These are phyloP conservation scores for Tokudaia muenninki DNA, from an alignment of 2,797 vertebrate species.

Conservation along the genomic window DNA sequence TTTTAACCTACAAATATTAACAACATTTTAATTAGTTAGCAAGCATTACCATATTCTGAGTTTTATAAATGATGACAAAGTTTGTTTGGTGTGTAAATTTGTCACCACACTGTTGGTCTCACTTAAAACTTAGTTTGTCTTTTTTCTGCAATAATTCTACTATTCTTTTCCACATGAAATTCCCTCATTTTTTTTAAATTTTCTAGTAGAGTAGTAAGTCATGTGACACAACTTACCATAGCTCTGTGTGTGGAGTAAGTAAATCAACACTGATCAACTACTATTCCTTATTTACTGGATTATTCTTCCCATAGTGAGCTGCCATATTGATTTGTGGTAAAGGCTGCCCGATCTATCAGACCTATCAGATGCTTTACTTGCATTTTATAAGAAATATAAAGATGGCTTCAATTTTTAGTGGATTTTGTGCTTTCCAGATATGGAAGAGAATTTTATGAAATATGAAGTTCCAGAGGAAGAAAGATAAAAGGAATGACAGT, in stretches of 20 bases:
- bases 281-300: accelerated
- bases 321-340: not conserved
- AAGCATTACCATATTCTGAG: not conserved
- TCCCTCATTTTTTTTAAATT: not conserved
- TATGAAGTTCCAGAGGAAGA: not conserved
- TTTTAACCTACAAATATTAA: not conserved
- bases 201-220: not conserved
- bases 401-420: not conserved
- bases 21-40: not conserved
- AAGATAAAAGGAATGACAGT: not conserved
- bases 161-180: not conserved
- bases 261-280: not conserved
- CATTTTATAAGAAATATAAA: not conserved
- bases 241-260: accelerated
- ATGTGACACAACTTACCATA: accelerated
- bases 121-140: not conserved
- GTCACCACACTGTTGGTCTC: not conserved
- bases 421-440: not conserved
- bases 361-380: not conserved
- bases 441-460: not conserved
- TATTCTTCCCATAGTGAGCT: not conserved
- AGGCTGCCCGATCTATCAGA: not conserved
- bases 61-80: not conserved
- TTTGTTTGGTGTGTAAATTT: not conserved
- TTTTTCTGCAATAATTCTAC: not conserved